phyloP scores from a whole-genome alignment of 2,888 invertebrate species.

The Diadegma fenestrale region DNA sequence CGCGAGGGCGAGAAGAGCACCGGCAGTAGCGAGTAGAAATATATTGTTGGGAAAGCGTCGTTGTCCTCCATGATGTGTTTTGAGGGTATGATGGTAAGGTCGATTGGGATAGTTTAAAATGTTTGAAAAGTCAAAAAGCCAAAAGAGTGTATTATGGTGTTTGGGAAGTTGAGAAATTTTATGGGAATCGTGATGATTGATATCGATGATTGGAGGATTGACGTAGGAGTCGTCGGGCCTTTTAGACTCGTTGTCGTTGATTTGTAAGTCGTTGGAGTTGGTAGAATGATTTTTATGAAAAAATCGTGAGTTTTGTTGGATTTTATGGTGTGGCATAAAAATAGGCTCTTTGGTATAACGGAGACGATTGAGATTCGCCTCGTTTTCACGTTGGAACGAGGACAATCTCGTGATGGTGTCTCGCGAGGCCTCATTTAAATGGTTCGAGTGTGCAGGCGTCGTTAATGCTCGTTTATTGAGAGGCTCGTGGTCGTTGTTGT shows the following conservation, averaged over 20 bases:
- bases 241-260: conserved; percentile 14
- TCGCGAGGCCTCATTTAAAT: neutral
- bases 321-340: conserved; percentile 33
- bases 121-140: conserved; percentile 51
- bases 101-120: conserved; percentile 52
- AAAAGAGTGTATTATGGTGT: conserved; percentile 51
- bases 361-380: neutral
- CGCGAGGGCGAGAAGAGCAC: conserved; percentile 79
- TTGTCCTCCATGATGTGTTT: conserved; percentile 59
- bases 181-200: conserved; percentile 14
- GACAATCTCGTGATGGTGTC: neutral
- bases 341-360: conserved; percentile 30
- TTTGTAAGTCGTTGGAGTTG: neutral
- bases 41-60: conserved; percentile 61
- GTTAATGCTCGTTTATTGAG: neutral
- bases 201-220: conserved; percentile 5
- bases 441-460: neutral
- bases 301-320: conserved; percentile 27
- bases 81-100: conserved; percentile 37
- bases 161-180: conserved; percentile 27
- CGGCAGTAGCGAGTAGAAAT: conserved; percentile 76
- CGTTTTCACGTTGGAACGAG: conserved; percentile 19
- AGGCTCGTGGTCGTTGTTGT: neutral
- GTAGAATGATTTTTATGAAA: conserved; percentile 23
- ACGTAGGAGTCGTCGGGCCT: conserved; percentile 35